Base-by-base conservation (phyloP, 2,797 vertebrate genomes). In the Podargus strigoides region DNA sequence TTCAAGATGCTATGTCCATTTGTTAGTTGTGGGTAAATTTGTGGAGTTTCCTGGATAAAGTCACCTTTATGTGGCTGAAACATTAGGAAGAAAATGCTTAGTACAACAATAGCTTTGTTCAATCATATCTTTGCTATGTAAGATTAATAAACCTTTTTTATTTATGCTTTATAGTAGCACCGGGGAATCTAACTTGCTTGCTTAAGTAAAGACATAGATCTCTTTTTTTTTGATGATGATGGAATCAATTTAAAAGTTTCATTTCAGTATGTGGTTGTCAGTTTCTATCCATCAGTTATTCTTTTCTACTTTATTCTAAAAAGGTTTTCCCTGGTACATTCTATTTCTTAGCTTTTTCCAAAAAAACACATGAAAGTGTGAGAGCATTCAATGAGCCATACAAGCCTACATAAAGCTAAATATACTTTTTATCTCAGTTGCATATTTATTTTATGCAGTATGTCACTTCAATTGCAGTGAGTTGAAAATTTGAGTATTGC, bases 201-300 rank as follows among this genome's bases (percentile, higher is more conserved):
- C 22, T 89, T 78, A n/a, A 32, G 42, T 46, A 75, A 36, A 56
- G 49, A 72, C 7, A 74, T 36, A 58, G 52, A 49, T 88, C 1
- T 66, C 5, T 37, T 37, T 50, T 34, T 55, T 26, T 24, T 18
- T 55, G 10, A 79, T 95, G 91, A 87, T 18, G 14, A 39, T 85
- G 4, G 92, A 94, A 91, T 92, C 4, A 62, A 42, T 96, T 87
- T 93, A 52, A 34, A 90, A 88, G 14, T 85, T 92, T 92, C 19
- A 67, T 96, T 96, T 95, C 72, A n/a, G 20, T 62, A 68, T 93
- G 82, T 86, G 36, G 32, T 82, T 96, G 87, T 94, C 94, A 95
- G 77, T 86, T 95, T 67, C 55, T 81, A 95, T 97, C 77, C 85
- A 85, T 96, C 96, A 96, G 52, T 42, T 86, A 88, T 92, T 69